Evolutionary conservation across 2,888 invertebrate species (phyloP).

Genomic region (Drosophila lutescens): DNA sequence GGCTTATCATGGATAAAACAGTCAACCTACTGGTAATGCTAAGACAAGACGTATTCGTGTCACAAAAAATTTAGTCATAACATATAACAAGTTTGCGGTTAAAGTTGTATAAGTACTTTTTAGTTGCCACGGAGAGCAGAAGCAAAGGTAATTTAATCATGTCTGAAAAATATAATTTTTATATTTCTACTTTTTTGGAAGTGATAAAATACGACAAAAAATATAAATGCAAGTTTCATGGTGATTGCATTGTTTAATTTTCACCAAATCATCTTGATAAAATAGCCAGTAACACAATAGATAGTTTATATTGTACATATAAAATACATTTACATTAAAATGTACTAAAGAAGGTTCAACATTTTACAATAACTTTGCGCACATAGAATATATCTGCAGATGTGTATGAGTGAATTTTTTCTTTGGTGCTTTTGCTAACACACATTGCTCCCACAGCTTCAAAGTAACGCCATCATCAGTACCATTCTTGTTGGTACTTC

Average conservation of each 20-base stretch:
- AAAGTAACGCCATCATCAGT: constrained; percentile 50
- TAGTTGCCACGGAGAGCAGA: neutral
- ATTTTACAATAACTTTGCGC: constrained; percentile 1
- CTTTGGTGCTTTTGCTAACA: constrained; percentile 28
- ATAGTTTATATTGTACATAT: neutral
- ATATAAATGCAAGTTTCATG: neutral
- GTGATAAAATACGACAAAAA: neutral
- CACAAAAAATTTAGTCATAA: neutral
- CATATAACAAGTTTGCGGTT: neutral
- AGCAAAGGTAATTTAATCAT: neutral
- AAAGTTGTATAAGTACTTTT: constrained; percentile 1
- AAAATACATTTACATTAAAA: neutral
- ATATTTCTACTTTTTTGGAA: neutral
- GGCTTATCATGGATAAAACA: constrained; percentile 71
- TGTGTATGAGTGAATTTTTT: constrained; percentile 17
- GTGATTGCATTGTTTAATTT: neutral
- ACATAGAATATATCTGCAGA: neutral
- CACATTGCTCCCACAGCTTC: constrained; percentile 21
- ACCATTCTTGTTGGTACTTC: constrained; percentile 67
- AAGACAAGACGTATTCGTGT: constrained; percentile 55
- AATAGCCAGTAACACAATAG: neutral
- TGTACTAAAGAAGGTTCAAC: neutral
- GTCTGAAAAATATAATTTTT: neutral
- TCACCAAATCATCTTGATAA: neutral
- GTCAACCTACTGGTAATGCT: constrained; percentile 67